Evolutionary conservation across 2,888 invertebrate genomes (phyloP), one percentile per base, ranked within the genome.

Genomic region (Agrochola circellaris): DNA sequence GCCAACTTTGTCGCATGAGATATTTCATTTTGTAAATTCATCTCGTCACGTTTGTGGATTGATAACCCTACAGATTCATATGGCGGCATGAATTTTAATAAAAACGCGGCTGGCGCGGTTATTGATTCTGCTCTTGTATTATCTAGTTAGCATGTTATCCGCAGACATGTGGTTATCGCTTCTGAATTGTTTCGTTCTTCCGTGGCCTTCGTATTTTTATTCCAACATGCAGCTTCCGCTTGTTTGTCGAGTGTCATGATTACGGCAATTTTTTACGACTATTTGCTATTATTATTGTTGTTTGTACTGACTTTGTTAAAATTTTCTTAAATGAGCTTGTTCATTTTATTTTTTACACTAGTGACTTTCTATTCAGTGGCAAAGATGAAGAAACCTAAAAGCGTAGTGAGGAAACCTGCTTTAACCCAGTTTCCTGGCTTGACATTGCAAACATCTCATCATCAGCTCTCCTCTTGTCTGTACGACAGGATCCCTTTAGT

Each of bases 21-120:
- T 88, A 89, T 90, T 88, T 88, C 88, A 90, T 90, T 90, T 86
- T 82, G 86, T 86, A 84, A 89, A 87, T 87, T 87, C 84, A 78
- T 86, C 75, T 86, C 83, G 83, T 87, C 85, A 87, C 81, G 80
- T 85, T 80, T 70, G 70, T 68, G 82, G 81, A 89, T 88, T 88
- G 87, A 89, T 88, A 81, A 83, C 73, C 81, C 56, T 67, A 78
- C 77, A 79, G 67, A 81, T 81, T 84, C 72, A 79, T 87, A 79
- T 79, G 83, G 61, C 64, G 73, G 81, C 56, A 81, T 87, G 82
- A 81, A 79, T 89, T 83, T 84, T 83, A 88, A 78, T 85, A 86
- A 84, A 89, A 88, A 80, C 69, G 79, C 61, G 78, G 45, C 79
- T 56, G 56, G 61, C 70, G 34, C 38, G 75, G 73, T 78, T 84